Evolutionary conservation across 2,888 invertebrate genomes (phyloP), one percentile per base, ranked within the genome.

Genomic region (Drosophila tripunctata): DNA sequence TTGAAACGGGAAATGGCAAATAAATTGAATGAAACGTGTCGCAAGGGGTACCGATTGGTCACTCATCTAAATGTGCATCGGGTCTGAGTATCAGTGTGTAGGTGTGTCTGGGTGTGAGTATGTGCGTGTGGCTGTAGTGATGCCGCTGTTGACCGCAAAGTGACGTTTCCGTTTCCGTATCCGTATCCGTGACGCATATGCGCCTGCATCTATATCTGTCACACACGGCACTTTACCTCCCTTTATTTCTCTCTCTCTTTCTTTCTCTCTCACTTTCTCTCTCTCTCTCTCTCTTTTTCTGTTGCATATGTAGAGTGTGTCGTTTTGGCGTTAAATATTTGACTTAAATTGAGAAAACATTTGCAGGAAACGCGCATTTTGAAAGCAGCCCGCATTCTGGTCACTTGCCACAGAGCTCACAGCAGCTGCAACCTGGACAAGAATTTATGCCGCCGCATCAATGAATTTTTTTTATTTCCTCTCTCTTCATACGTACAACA

Each of bases 21-120:
- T 82, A 85, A 82, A 82, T 82, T 81, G 81, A 84, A 81, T 87
- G 81, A 87, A 81, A 81, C 76, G 81, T 81, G 87, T 66, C 71
- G 38, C 63, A 63, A 36, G 54, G 35, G 36, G 14, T 27, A 6
- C 30, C 22, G 14, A 22, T 35, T 30, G 35, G 48, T 21, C 21
- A 40, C 15, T 38, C 56, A 48, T 36, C 38, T 44, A 57, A 47
- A 51, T 56, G 62, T 61, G 35, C 24, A 31, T n/a, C 27, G 27
- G n/a, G n/a, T n/a, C n/a, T n/a, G n/a, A n/a, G 31, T 31, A 40
- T 45, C 17, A 22, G 7, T 51, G 30, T 27, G 45, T 14, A n/a
- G n/a, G 27, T 31, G 43, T 45, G 27, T 22, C 4, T 48, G 33
- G 22, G 50, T 6, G 44, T 41, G 21, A 12, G 12, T 51, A 27